Percentiles rank a stretch among this genome's conserved stretches.
Evolutionary conservation across 2,113 vertebrate genomes (phyloP).

Genomic region (Burhinus oedicnemus): DNA sequence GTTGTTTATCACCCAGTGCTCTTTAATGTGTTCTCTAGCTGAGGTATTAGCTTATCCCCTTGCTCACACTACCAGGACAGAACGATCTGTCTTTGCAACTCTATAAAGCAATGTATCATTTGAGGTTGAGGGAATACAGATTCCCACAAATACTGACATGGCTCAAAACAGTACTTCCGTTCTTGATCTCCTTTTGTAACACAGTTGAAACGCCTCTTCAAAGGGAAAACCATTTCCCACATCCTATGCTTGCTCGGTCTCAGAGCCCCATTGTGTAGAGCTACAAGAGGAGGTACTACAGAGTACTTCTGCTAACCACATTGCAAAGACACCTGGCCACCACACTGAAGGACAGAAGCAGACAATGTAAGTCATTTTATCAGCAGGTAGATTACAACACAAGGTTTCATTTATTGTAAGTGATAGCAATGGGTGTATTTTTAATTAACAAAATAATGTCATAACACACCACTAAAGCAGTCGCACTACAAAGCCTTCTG

Average conservation of each 20-base stretch:
- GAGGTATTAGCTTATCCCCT: not conserved
- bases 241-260: not conserved
- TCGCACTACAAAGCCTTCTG: not conserved
- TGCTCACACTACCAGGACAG: not conserved
- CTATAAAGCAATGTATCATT: not conserved
- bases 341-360: not conserved
- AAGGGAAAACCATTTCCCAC: not conserved
- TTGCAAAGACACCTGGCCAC: not conserved
- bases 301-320: not conserved
- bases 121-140: not conserved
- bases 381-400: not conserved
- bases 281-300: not conserved
- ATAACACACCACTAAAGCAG: not conserved
- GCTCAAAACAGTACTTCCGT: not conserved
- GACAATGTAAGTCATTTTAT: not conserved
- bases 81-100: not conserved
- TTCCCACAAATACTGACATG: not conserved
- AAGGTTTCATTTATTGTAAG: not conserved
- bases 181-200: not conserved
- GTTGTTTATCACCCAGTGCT: not conserved
- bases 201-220: not conserved
- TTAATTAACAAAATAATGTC: not conserved
- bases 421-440: not conserved
- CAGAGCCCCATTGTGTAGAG: not conserved
- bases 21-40: not conserved